Evolutionary conservation across 2,888 invertebrate species (phyloP).

Genomic region (Crioceris asparagi): DNA sequence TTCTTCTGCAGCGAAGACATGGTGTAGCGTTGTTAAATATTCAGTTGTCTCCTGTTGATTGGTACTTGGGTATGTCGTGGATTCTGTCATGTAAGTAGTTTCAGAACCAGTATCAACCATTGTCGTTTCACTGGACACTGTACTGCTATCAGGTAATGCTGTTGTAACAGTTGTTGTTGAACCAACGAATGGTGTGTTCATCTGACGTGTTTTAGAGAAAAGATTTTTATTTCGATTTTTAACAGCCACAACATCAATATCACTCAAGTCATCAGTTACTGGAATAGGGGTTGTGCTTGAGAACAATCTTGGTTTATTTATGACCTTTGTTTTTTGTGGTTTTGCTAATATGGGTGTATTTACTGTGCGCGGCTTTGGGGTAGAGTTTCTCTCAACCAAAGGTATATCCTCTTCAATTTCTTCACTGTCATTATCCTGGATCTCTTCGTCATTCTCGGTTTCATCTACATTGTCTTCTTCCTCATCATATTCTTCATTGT

Average conservation of each 20-base stretch:
- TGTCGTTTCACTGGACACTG: conserved; percentile 19
- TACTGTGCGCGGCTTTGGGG: no score
- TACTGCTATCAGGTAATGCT: conserved; percentile 23
- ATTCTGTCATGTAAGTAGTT: conserved; percentile 7
- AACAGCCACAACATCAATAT: conserved; percentile 41
- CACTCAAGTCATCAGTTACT: conserved; percentile 25
- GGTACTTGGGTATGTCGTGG: conserved; percentile 6
- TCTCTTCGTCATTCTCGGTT: no score
- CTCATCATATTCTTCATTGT: background rate
- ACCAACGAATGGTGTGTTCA: conserved; percentile 27
- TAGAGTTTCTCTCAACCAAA: background rate
- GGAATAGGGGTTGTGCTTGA: no score
- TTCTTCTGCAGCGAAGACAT: conserved; percentile 39
- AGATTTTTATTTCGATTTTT: conserved; percentile 45
- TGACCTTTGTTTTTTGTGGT: conserved; percentile 11
- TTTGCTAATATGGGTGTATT: conserved; percentile 8
- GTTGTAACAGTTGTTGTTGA: conserved; percentile 9
- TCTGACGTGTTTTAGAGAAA: conserved; percentile 37
- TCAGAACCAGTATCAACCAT: conserved; percentile 5
- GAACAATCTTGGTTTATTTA: no score
- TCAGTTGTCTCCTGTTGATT: conserved; percentile 22
- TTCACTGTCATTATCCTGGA: conserved; percentile 1
- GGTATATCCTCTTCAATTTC: conserved; percentile 2
- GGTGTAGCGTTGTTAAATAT: conserved; percentile 36
- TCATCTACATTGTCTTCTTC: conserved; percentile 2